Evolutionary conservation across 2,888 invertebrate genomes (phyloP).

Genomic region (Erebia ligea): DNA sequence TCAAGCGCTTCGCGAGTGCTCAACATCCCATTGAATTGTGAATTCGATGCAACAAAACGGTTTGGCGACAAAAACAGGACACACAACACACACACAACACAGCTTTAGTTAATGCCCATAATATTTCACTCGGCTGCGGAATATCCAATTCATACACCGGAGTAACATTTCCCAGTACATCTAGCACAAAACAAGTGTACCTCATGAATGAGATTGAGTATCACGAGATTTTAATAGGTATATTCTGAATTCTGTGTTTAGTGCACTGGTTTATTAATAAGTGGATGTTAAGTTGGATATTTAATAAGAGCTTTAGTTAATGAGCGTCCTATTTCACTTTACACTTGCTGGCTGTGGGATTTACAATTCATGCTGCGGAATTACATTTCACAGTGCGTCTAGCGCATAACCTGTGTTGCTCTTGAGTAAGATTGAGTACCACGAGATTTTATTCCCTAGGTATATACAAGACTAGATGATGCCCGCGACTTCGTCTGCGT

Average conservation of each 20-base stretch:
- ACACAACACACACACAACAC: too few relatives aligned
- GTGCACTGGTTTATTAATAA: background rate
- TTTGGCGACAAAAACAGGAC: slow-evolving; percentile 68
- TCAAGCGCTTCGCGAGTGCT: slow-evolving; percentile 21
- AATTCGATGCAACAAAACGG: slow-evolving; percentile 61
- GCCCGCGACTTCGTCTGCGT: too few relatives aligned
- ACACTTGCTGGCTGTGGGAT: slow-evolving; percentile 53
- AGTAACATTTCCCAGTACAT: slow-evolving; percentile 39
- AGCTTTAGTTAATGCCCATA: slow-evolving; percentile 73
- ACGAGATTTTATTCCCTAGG: background rate
- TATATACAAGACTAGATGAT: background rate
- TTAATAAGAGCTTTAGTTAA: slow-evolving; percentile 43
- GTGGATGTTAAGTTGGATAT: background rate
- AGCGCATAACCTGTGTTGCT: background rate
- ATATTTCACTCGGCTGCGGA: slow-evolving; percentile 71
- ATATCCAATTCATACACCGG: slow-evolving; percentile 55
- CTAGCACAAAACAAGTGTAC: slow-evolving; percentile 27
- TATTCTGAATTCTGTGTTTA: background rate
- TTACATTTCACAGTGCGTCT: too few relatives aligned
- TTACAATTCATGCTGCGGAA: slow-evolving; percentile 51
- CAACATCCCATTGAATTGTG: slow-evolving; percentile 36
- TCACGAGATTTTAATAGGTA: slow-evolving; percentile 3
- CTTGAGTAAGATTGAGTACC: slow-evolving; percentile 2
- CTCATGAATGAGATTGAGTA: slow-evolving; percentile 11
- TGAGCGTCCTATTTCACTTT: slow-evolving; percentile 75